phyloP scores from a whole-genome alignment of 2,888 invertebrate species.

The Cataglyphis altisquamis region DNA sequence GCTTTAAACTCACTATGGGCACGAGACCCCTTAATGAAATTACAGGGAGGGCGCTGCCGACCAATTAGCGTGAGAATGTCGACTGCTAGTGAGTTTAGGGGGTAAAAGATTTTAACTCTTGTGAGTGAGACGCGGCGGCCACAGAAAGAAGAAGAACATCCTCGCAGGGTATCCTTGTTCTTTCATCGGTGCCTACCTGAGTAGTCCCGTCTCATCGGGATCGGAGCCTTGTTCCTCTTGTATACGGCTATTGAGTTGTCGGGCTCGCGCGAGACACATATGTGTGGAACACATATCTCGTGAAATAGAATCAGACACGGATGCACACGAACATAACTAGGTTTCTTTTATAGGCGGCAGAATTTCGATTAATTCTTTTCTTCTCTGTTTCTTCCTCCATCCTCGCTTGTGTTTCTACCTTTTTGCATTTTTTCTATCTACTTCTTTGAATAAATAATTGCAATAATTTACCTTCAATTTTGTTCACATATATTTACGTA shows the following conservation, averaged over 20 bases:
- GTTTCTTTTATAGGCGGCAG: conserved; percentile 69
- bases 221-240: conserved; percentile 75
- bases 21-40: conserved; percentile 85
- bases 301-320: conserved; percentile 85
- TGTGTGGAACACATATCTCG: conserved; percentile 78
- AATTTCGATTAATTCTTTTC: conserved; percentile 73
- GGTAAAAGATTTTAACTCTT: conserved; percentile 70
- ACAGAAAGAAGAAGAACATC: conserved; percentile 53
- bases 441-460: conserved; percentile 68
- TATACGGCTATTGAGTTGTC: conserved; percentile 83
- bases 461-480: conserved; percentile 67
- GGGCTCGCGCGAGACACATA: conserved; percentile 80
- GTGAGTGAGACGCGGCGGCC: conserved; percentile 50
- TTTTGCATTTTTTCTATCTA: conserved; percentile 39
- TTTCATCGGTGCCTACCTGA: conserved; percentile 78
- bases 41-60: conserved; percentile 82
- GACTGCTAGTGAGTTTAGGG: conserved; percentile 73
- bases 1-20: conserved; percentile 75
- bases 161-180: conserved; percentile 69
- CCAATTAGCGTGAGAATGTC: conserved; percentile 85
- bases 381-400: conserved; percentile 36
- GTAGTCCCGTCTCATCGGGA: conserved; percentile 75
- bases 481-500: not conserved
- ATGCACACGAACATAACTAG: conserved; percentile 83
- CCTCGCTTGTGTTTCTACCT: conserved; percentile 43